Percentiles rank a stretch among this genome's conserved stretches.
Evolutionary conservation across 1,140 invertebrate genomes (phyloP).

Genomic region (Theocolax elegans): DNA sequence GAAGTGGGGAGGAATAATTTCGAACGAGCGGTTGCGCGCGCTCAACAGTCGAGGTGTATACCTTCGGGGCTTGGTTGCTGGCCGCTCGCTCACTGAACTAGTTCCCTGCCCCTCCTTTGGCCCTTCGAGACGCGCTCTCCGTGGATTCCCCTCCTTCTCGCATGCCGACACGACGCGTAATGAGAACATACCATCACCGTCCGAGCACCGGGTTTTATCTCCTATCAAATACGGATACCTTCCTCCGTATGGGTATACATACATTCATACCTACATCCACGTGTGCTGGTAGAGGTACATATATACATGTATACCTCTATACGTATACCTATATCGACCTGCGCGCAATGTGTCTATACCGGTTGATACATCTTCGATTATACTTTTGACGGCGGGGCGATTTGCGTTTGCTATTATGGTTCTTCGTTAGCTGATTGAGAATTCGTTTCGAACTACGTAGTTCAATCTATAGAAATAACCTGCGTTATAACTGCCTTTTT

Average conservation of each 20-base stretch:
- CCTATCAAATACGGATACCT: conserved; percentile 53
- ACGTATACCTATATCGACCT: too few species aligned
- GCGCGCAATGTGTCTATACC: too few species aligned
- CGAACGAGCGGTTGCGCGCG: conserved; percentile 32
- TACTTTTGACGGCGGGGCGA: too few species aligned
- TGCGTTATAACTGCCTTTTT: too few species aligned
- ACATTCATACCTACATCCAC: neutral
- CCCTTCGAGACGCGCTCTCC: conserved; percentile 1
- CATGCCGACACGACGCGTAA: conserved; percentile 62
- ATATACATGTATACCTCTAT: too few species aligned
- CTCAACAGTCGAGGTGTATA: conserved; percentile 37
- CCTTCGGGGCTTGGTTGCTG: conserved; percentile 13
- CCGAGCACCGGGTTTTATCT: conserved; percentile 47
- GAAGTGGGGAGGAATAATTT: conserved; percentile 28
- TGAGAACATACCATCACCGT: conserved; percentile 57
- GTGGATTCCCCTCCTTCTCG: conserved; percentile 18
- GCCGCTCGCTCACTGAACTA: conserved; percentile 42
- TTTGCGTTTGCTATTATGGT: too few species aligned
- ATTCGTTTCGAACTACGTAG: too few species aligned
- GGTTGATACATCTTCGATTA: too few species aligned
- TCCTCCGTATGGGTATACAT: conserved; percentile 5
- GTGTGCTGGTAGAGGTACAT: too few species aligned
- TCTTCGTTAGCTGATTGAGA: too few species aligned
- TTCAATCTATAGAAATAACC: too few species aligned
- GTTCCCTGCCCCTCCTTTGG: conserved; percentile 25